phyloP scores from a whole-genome alignment of 2,113 vertebrate genomes.

The Rynchops niger region DNA sequence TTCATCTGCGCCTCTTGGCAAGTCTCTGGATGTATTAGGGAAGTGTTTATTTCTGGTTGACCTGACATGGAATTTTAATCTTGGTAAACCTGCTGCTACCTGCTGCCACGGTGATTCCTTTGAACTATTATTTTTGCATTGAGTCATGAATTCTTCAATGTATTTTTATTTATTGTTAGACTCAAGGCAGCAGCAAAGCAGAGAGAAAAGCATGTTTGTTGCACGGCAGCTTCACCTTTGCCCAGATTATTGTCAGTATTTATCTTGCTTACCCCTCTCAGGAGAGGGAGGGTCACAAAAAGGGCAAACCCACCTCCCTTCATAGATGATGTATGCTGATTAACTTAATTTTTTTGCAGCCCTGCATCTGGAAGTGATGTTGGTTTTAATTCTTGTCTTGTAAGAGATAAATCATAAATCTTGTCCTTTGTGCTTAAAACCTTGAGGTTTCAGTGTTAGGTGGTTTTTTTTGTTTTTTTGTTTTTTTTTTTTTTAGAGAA shows the following conservation, averaged over 20 bases:
- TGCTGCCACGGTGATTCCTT: constrained; percentile 12
- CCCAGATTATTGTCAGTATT: not conserved
- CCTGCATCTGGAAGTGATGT: not conserved
- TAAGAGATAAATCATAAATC: not conserved
- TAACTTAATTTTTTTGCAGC: not conserved
- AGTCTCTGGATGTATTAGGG: not conserved
- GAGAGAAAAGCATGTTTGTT: not conserved
- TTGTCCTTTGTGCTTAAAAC: not conserved
- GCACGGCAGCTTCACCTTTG: not conserved
- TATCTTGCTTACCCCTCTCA: not conserved
- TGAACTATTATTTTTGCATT: not conserved
- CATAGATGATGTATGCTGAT: not conserved
- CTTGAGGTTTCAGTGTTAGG: not conserved
- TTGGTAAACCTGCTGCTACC: constrained; percentile 44
- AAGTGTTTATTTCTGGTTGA: constrained; percentile 36
- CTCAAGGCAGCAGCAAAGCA: not conserved
- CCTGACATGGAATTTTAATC: constrained; percentile 57
- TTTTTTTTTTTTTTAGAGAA: not conserved
- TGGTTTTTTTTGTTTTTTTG: not conserved
- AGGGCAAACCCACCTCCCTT: not conserved
- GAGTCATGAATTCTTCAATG: constrained; percentile 2
- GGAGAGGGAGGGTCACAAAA: not conserved
- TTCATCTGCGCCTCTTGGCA: not conserved
- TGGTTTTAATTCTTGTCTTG: not conserved
- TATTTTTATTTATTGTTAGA: constrained; percentile 9